Base-by-base conservation (phyloP, 2,888 invertebrate genomes). In the Teinopalpus imperialis region DNA sequence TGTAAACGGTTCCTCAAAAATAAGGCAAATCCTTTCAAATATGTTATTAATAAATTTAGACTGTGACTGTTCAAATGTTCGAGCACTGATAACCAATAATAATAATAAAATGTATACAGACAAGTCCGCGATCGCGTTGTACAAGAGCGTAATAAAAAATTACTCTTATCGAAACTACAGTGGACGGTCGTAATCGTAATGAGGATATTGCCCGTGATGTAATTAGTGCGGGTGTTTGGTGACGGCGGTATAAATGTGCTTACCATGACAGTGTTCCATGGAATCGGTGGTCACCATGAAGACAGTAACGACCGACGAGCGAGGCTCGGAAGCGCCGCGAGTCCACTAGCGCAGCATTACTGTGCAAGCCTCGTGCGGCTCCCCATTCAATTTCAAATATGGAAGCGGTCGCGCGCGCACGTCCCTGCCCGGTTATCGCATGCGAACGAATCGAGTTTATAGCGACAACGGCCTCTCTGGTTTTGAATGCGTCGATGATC, bases 341-440 rank as follows among this genome's bases (percentile, higher is more conserved):
- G 52, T 53, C 65, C 70, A 79, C 79, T 76, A 69, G 59, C 61
- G 62, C 57, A 53, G 68, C 75, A 86, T 85, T 83, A 82, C 69
- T 82, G 85, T 80, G 82, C 86, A 79, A 69, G 76, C 63, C 79
- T 69, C 77, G 81, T 81, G 74, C 78, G 67, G 68, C 68, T 65
- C 69, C 67, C 83, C 74, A 87, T 87, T 85, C 85, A 85, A 83
- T 86, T 85, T 78, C 87, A 81, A 75, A 88, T 88, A 88, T 75
- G 86, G 86, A 64, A 71, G 58, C 66, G 61, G 69, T 54, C 70
- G 74, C 69, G 75, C 77, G 70, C 77, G 76, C 80, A 75, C 77
- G 74, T 72, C 61, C 65, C 66, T 69, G 69, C 73, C 69, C 76
- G 69, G 73, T 69, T 69, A 69, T 63, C 66, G 63, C 65, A 61